Base-by-base conservation (phyloP, 2,797 vertebrate species). In the Channa striata region DNA sequence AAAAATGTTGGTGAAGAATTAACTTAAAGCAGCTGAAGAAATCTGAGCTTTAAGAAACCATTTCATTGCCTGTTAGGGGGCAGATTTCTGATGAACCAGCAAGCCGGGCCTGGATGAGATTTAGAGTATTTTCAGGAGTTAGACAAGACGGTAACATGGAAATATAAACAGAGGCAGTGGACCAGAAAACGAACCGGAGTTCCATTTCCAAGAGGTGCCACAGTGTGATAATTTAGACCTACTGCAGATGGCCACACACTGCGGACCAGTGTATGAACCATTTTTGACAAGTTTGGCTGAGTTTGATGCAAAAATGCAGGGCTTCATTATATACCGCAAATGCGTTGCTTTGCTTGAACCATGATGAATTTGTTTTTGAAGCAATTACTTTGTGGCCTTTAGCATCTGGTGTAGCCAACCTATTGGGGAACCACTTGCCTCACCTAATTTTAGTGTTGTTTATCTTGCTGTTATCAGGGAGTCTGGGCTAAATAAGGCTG, bases 391-490 rank as follows among this genome's bases (percentile, higher is more conserved):
- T 39, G 61, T 43, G 65, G 74, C 64, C 65, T 68, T 72, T 39
- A 19, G 58, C n/a, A 9, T 68, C 66, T 79, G 60, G 46, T 72
- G 56, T 44, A 69, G 71, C 67, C 48, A 65, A 65, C 69, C 67
- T 79, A 77, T 85, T 83, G 82, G 88, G 80, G 70, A 89, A 79
- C 68, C 72, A 70, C 72, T 78, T 68, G 78, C 81, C 65, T 76
- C 65, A 44, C 69, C 88, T 91, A 90, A 91, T 89, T 91, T 91
- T 90, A 92, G 90, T 84, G 73, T 80, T 90, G 88, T 91, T 92
- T 90, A 88, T 91, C 83, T 80, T 77, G 70, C 74, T 68, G 86
- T 87, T 91, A 89, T 90, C 80, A 70, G 61, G 63, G 58, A 49
- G 74, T 74, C 77, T 51, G 33, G 43, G 85, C 87, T 92, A 91